A percentile compares a stretch with the other conserved stretches of the same genome.
Evolutionary conservation across 2,113 vertebrate species (phyloP).

Genomic region (Gracilinanus agilis): DNA sequence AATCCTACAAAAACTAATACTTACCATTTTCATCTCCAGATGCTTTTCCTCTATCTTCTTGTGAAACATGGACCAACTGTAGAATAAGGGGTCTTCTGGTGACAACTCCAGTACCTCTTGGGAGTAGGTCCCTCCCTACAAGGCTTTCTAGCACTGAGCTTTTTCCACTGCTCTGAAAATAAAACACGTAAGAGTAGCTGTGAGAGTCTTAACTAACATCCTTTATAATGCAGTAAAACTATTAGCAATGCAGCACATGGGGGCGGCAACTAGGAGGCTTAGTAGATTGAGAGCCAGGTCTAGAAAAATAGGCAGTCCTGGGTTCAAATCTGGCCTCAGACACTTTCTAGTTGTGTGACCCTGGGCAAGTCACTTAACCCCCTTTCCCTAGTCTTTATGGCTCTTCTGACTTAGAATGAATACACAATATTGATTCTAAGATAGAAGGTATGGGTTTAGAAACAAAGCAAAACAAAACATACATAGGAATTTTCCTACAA

Average conservation of each 20-base stretch:
- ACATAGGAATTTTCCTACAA: neutral
- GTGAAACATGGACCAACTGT: conserved; percentile 94
- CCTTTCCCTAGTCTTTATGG: too few relatives aligned
- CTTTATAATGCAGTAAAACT: conserved; percentile 10
- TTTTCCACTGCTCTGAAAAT: conserved; percentile 97
- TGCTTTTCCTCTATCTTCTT: conserved; percentile 93
- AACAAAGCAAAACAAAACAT: too few relatives aligned
- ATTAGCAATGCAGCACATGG: conserved; percentile 28
- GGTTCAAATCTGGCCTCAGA: too few relatives aligned
- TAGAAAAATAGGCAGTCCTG: too few relatives aligned
- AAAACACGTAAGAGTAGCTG: conserved; percentile 53
- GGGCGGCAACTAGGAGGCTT: too few relatives aligned
- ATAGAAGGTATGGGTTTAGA: too few relatives aligned
- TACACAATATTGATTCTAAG: too few relatives aligned
- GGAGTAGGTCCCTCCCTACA: conserved; percentile 95
- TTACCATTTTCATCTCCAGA: conserved; percentile 95
- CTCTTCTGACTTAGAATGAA: too few relatives aligned
- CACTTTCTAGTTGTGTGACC: too few relatives aligned
- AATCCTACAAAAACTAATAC: conserved; percentile 50
- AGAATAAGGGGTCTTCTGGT: conserved; percentile 97
- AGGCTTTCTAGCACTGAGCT: conserved; percentile 98
- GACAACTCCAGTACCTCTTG: conserved; percentile 97
- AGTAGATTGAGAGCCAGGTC: too few relatives aligned
- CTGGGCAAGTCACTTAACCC: too few relatives aligned
- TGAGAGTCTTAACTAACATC: conserved; percentile 59